These are phyloP conservation scores for Crambe crambe DNA, from an alignment of 37 sponge, comb jelly and placozoan genomes.

Conservation along the genomic window DNA sequence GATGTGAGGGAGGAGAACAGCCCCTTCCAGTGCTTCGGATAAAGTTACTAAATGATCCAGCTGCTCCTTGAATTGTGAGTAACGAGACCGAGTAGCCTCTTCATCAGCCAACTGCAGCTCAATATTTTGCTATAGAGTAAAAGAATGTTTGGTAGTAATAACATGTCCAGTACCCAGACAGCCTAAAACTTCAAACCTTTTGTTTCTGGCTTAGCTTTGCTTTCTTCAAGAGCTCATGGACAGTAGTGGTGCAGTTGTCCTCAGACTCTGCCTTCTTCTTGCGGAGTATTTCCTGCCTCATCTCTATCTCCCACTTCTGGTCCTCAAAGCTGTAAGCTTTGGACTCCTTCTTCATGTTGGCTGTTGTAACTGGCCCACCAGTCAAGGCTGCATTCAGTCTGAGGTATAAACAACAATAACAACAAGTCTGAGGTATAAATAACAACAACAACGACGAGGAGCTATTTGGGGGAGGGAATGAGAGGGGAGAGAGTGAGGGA, in stretches of 20 bases:
- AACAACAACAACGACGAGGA: too few species aligned
- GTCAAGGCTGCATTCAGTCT: slow-evolving; percentile 9
- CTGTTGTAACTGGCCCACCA: slow-evolving; percentile 5
- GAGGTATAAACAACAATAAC: background rate
- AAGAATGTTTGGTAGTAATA: background rate
- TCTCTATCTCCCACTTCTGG: slow-evolving; percentile 92
- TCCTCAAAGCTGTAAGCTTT: slow-evolving; percentile 90
- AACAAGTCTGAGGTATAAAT: background rate
- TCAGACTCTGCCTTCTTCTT: slow-evolving; percentile 20
- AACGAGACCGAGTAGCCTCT: slow-evolving; percentile 12
- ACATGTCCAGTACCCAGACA: background rate
- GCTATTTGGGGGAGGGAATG: too few species aligned
- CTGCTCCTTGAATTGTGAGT: background rate
- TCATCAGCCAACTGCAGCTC: slow-evolving; percentile 28
- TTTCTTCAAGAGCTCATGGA: slow-evolving; percentile 29
- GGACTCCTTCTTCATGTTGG: slow-evolving; percentile 82
- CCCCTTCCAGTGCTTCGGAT: background rate
- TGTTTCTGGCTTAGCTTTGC: slow-evolving; percentile 45
- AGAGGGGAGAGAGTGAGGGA: too few species aligned
- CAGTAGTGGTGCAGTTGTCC: background rate
- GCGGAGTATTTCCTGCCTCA: slow-evolving; percentile 46
- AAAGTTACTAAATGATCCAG: slow-evolving; percentile 10
- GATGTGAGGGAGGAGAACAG: slow-evolving; percentile 15
- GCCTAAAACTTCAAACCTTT: background rate
- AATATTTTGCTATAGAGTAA: slow-evolving; percentile 21